A percentile compares a stretch with the other conserved stretches of the same genome.
Conservation (phyloP, 1,140 invertebrate genomes). For the Dendrolimus punctatus region DNA sequence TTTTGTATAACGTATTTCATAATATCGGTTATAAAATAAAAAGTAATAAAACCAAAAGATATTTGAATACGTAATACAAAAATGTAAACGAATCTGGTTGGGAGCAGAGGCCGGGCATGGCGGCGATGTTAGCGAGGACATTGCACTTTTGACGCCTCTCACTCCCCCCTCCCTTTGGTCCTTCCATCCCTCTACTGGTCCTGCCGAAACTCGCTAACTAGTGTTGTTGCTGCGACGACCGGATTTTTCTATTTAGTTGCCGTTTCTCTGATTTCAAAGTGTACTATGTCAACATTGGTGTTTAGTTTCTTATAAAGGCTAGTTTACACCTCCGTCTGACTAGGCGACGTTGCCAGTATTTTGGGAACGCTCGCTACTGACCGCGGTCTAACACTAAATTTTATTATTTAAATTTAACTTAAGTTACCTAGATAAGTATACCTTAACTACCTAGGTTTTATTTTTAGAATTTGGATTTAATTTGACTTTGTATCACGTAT, state of each 20-base stretch:
- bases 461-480: too few species aligned
- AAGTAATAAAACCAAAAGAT: too few species aligned
- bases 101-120: constrained; percentile 43
- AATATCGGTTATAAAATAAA: too few species aligned
- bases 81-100: constrained; percentile 16
- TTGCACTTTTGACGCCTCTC: constrained; percentile 56
- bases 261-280: constrained; percentile 27
- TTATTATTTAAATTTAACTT: too few species aligned
- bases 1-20: too few species aligned
- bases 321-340: not conserved
- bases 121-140: constrained; percentile 65
- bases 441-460: too few species aligned
- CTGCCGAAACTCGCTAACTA: constrained; percentile 60
- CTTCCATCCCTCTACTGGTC: constrained; percentile 39
- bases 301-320: constrained; percentile 16
- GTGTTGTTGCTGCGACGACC: constrained; percentile 39
- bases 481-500: too few species aligned
- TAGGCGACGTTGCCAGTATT: too few species aligned
- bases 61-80: not conserved
- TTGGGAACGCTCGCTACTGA: too few species aligned
- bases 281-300: constrained; percentile 12
- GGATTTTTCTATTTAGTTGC: constrained; percentile 60
- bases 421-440: too few species aligned
- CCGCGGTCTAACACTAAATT: too few species aligned
- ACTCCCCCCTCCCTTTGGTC: constrained; percentile 39